Evolutionary conservation across 2,888 invertebrate species (phyloP).

Genomic region (Papilio demoleus): DNA sequence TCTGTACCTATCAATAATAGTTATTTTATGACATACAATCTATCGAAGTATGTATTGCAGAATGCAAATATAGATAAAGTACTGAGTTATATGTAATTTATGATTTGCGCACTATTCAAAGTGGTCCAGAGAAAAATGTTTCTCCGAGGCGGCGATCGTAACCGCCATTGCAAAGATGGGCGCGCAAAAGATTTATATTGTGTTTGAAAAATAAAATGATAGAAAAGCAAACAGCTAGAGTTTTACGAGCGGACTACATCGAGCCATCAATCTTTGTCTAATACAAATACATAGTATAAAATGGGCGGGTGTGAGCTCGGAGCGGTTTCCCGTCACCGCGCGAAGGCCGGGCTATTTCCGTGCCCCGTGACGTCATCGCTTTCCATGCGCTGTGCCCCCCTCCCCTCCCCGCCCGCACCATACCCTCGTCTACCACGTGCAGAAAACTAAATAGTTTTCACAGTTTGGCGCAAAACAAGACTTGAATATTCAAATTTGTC

Average conservation of each 20-base stretch:
- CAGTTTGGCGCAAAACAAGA: slow-evolving; percentile 2
- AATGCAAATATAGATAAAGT: background rate
- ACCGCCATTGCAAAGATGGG: slow-evolving; percentile 9
- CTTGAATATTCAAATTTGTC: background rate
- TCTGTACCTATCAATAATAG: no score
- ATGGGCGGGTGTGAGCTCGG: slow-evolving; percentile 54
- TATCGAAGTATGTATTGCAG: background rate
- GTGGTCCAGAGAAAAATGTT: background rate
- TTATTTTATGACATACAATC: background rate
- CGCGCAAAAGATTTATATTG: slow-evolving; percentile 38
- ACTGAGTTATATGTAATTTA: background rate
- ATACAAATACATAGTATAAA: slow-evolving; percentile 46
- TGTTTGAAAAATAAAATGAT: slow-evolving; percentile 35
- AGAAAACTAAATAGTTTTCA: background rate
- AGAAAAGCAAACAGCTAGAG: slow-evolving; percentile 37
- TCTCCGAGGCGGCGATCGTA: background rate
- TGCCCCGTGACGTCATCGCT: slow-evolving; percentile 64
- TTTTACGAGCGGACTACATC: slow-evolving; percentile 45
- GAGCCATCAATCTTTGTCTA: slow-evolving; percentile 59
- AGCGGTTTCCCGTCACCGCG: slow-evolving; percentile 66
- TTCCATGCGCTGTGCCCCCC: slow-evolving; percentile 62
- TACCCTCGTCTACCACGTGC: slow-evolving; percentile 43
- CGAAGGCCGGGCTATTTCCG: slow-evolving; percentile 75
- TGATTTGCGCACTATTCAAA: background rate
- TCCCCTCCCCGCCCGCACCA: no score